Evolutionary conservation across 2,888 invertebrate species (phyloP), one percentile per base, ranked within the genome.

Genomic region (Enchytraeus crypticus): DNA sequence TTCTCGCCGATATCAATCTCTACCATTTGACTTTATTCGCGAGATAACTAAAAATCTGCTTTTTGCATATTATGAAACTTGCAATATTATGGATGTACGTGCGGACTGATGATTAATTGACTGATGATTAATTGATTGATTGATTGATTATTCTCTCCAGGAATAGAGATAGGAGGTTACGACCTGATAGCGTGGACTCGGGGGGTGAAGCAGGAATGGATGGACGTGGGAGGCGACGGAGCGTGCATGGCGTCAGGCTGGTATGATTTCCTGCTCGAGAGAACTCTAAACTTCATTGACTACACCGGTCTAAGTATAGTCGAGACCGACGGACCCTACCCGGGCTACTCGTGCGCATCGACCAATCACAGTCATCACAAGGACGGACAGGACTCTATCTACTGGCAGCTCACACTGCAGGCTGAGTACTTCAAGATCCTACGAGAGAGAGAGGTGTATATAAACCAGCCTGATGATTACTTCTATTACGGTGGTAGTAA

Each of bases 401-500:
- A 67, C 55, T 55, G 54, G 61, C 66, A 68, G 38, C 30, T 61
- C 38, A 55, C 58, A 14, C 54, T 65, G 11, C 63, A 63, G 45
- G 53, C 51, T 3, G 45, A 65, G 14, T 65, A 56, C 53, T 66
- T 21, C 38, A 47, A 21, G 3, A 51, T 54, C 14, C 57, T 66
- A 23, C 11, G 56, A 51, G 55, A 57, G 27, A 53, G 49, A 51
- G 56, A 53, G 5, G 55, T 68, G 3, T 68, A 68, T 51, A 64
- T 67, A 29, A 68, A 68, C 49, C 68, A 68, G 53, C 68, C 68
- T n/a, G 68, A 68, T 53, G 46, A 64, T 30, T 68, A 68, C 47
- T 68, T 68, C 59, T 68, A 68, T 30, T 59, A 68, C 32, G 68
- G 68, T 4, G 68, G 68, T 5, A 62, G 61, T 51, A 68, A 63